phyloP scores from a whole-genome alignment of 2,888 invertebrate genomes.

The Dryobota labecula region DNA sequence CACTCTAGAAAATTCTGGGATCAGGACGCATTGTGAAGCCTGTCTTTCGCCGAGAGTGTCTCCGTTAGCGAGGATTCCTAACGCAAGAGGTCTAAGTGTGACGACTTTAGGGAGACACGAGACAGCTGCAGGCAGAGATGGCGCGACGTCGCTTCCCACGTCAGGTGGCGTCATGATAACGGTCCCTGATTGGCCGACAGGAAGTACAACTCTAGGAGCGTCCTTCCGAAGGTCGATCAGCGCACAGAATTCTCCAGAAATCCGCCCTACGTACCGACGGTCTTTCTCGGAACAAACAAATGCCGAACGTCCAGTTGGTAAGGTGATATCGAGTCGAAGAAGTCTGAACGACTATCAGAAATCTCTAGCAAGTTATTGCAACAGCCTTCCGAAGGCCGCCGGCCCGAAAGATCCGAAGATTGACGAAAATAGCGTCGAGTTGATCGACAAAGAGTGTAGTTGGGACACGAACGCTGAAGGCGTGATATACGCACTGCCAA shows the following conservation, averaged over 20 bases:
- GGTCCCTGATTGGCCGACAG: slow-evolving; percentile 91
- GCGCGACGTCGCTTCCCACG: slow-evolving; percentile 84
- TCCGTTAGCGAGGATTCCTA: slow-evolving; percentile 81
- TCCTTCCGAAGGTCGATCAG: slow-evolving; percentile 84
- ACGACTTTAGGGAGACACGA: slow-evolving; percentile 87
- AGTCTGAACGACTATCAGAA: slow-evolving; percentile 88
- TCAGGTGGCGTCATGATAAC: slow-evolving; percentile 92
- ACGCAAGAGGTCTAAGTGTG: slow-evolving; percentile 85
- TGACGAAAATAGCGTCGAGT: slow-evolving; percentile 85
- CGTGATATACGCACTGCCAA: slow-evolving; percentile 88
- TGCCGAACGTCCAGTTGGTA: slow-evolving; percentile 83
- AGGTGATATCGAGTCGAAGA: slow-evolving; percentile 86
- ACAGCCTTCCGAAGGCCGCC: slow-evolving; percentile 76
- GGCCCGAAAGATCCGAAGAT: slow-evolving; percentile 75
- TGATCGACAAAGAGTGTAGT: slow-evolving; percentile 90
- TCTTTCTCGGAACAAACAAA: slow-evolving; percentile 88
- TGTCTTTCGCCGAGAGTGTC: slow-evolving; percentile 93
- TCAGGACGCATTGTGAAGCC: slow-evolving; percentile 93
- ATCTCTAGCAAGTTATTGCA: slow-evolving; percentile 82
- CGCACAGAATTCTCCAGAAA: slow-evolving; percentile 87
- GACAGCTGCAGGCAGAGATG: slow-evolving; percentile 78
- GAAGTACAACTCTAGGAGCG: slow-evolving; percentile 76
- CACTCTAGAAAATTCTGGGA: slow-evolving; percentile 93
- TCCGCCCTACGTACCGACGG: slow-evolving; percentile 85
- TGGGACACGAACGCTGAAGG: slow-evolving; percentile 91